Evolutionary conservation across 1,140 invertebrate species (phyloP), one percentile per base, ranked within the genome.

Genomic region (Cyclargus thomasi): DNA sequence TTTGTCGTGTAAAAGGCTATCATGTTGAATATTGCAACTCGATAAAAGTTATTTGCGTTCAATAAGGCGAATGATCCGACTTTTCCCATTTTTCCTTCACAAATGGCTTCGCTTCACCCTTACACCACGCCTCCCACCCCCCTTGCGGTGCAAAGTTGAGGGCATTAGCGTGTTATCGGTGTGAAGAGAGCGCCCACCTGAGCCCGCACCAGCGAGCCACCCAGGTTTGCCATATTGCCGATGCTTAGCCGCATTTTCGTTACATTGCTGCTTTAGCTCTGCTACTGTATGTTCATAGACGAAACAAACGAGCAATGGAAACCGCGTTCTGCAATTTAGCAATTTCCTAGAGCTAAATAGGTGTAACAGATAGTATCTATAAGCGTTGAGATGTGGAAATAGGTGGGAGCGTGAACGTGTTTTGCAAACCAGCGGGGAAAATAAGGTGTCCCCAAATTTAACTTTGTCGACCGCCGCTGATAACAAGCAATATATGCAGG

Each of bases 81-180:
- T 87, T 88, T 87, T 85, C 83, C 78, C 82, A 81, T 85, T 88
- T 90, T 88, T 86, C 80, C 80, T 82, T 79, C 75, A 78, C 77
- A 69, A 82, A 75, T 78, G 72, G 73, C 78, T 75, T 69, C 74
- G 65, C 18, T 71, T 69, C 75, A 57, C 64, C 63, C 69, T 67
- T 71, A 65, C 69, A 70, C 70, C 70, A 69, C 68, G 29, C 76
- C 78, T 59, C 79, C 76, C 77, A 20, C 77, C 80, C 65, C 81
- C 78, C 79, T 71, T 85, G 85, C 82, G 89, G 90, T 91, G 90
- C 86, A 90, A 91, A 91, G 89, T 91, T 91, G 90, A 91, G 85
- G 83, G 89, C 89, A 91, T 91, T 91, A 91, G 82, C 88, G 88
- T 91, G 86, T 90, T 91, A 91, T 91, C 90, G 86, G 85, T 70